Base-by-base conservation (phyloP, 2,113 vertebrate genomes). In the Formicarius rufipectus region DNA sequence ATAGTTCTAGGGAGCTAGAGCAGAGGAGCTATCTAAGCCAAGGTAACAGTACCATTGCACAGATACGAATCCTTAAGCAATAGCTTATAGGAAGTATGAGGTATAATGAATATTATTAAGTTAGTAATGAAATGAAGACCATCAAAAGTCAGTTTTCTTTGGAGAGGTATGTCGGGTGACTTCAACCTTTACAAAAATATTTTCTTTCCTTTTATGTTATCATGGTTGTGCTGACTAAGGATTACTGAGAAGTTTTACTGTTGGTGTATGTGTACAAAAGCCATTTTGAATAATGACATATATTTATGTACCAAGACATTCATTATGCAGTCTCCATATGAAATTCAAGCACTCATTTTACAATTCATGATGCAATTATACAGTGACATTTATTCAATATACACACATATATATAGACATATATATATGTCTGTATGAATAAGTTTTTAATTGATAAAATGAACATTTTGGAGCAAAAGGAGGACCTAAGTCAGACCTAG, bases 341-440 rank as follows among this genome's bases (percentile, higher is more conserved):
- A 79, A 95, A 94, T 75, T 68, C 33, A 89, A 89, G 47, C 72
- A 75, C 52, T 67, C 84, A 59, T 91, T 72, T 71, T 68, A 83
- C 66, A 66, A 72, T 66, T 82, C 5, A 85, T 88, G 73, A 91
- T 60, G 40, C 62, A 93, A 47, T 75, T 83, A 45, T 39, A 62
- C n/a, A 45, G 33, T 77, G 50, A 21, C 42, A 76, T 90, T 90
- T 90, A 53, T 90, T 93, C 45, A 77, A 66, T 77, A 73, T 49
- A 85, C 6, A 10, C 53, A 21, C 19, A 20, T 20, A 22, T 42
- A 42, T 42, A 42, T 18, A 22, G 9, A 59, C 8, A 19, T 4
- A 55, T 1, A 66, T 4, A 45, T 16, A 14, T 4, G 22, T 39
- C 6, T 58, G 10, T 62, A 30, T 68, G 33, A 75, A 73, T 74